Evolutionary conservation across 2,888 invertebrate species (phyloP).

Genomic region (Eutolmus rufibarbis): DNA sequence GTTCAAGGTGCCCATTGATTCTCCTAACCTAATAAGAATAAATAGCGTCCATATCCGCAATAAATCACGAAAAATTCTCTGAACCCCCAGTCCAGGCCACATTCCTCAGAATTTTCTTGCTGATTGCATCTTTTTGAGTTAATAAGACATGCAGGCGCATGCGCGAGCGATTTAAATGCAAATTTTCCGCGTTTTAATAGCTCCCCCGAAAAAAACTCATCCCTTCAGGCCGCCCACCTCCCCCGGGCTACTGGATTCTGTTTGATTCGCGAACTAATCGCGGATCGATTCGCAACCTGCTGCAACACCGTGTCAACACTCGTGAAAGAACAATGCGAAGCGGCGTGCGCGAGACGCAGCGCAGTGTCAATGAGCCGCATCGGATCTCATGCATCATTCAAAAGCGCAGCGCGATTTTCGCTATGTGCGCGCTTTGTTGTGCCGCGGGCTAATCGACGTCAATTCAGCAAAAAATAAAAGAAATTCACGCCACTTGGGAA

Average conservation of each 20-base stretch:
- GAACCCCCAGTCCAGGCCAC: background rate
- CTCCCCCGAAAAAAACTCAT: background rate
- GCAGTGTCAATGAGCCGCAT: background rate
- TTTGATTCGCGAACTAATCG: background rate
- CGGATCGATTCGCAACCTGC: background rate
- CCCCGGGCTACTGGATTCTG: background rate
- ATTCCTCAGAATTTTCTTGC: background rate
- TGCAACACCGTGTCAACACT: background rate
- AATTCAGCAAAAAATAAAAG: background rate
- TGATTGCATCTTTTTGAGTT: background rate
- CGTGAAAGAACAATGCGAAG: background rate
- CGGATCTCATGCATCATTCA: conserved; percentile 16
- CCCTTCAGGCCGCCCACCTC: background rate
- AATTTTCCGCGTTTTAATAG: background rate
- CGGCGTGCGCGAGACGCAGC: background rate
- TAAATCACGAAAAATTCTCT: background rate
- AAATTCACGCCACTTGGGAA: background rate
- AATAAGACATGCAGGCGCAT: background rate
- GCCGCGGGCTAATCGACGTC: background rate
- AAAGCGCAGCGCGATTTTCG: background rate
- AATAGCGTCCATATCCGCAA: background rate
- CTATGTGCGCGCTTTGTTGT: background rate
- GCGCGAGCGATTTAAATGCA: conserved; percentile 8
- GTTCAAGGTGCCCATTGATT: background rate
- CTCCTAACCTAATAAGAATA: background rate